These are phyloP conservation scores for Seriola aureovittata DNA, from an alignment of 2,113 vertebrate genomes.

Conservation along the genomic window DNA sequence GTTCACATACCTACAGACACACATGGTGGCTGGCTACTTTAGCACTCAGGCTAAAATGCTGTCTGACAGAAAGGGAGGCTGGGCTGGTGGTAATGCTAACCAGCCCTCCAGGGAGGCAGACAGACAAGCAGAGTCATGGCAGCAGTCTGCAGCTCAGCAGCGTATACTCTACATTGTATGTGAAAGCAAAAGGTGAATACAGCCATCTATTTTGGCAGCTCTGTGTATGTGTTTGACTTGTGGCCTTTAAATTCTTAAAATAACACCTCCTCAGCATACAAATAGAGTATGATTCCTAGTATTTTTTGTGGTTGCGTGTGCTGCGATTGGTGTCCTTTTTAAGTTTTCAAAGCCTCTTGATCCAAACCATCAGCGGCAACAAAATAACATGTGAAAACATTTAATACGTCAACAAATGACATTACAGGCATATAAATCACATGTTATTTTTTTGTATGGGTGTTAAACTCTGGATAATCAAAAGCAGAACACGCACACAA, in stretches of 20 bases:
- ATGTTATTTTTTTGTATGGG: neutral
- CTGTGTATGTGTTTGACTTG: slow-evolving; percentile 7
- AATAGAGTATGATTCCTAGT: neutral
- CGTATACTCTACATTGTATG: neutral
- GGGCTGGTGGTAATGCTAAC: slow-evolving; percentile 51
- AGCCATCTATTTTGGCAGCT: neutral
- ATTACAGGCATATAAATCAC: neutral
- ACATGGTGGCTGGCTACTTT: slow-evolving; percentile 23
- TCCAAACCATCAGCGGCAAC: neutral
- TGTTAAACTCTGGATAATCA: neutral
- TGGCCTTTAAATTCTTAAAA: slow-evolving; percentile 2
- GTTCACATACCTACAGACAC: slow-evolving; percentile 42
- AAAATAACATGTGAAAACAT: neutral
- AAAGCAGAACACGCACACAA: neutral
- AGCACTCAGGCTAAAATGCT: slow-evolving; percentile 50
- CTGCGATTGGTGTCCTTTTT: neutral
- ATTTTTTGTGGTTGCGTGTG: neutral
- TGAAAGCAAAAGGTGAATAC: slow-evolving; percentile 16
- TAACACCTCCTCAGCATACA: neutral
- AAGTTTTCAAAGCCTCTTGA: neutral
- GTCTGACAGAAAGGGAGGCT: slow-evolving; percentile 50
- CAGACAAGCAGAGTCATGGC: slow-evolving; percentile 64
- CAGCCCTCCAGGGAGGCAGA: slow-evolving; percentile 56
- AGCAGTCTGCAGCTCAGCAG: slow-evolving; percentile 56
- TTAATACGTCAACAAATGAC: too few relatives aligned